phyloP scores from a whole-genome alignment of 2,113 vertebrate species.

The Gnathonemus longibarbis region DNA sequence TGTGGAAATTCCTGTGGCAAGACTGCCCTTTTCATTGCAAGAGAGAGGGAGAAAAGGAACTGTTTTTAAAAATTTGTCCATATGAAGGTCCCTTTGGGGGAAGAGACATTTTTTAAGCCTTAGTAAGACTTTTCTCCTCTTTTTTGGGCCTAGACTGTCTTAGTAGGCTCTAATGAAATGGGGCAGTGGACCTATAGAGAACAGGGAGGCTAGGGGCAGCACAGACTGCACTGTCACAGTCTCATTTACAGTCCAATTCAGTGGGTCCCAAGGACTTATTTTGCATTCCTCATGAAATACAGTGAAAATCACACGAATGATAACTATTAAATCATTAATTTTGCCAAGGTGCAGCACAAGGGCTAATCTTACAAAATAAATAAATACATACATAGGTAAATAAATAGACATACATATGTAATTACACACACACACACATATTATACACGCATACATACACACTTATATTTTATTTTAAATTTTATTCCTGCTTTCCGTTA shows the following conservation, averaged over 20 bases:
- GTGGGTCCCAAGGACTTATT: neutral
- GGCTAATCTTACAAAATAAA: neutral
- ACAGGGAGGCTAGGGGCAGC: neutral
- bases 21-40: conserved; percentile 65
- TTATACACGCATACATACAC: neutral
- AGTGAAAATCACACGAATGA: neutral
- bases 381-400: neutral
- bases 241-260: neutral
- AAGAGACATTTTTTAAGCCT: conserved; percentile 46
- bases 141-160: conserved; percentile 4
- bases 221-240: neutral
- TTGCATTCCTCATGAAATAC: neutral
- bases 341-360: neutral
- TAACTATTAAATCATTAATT: neutral
- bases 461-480: neutral
- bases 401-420: neutral
- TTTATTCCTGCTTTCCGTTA: neutral
- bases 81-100: conserved; percentile 38
- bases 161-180: neutral
- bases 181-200: neutral
- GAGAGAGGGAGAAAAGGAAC: conserved; percentile 35
- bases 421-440: no score
- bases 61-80: conserved; percentile 22
- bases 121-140: conserved; percentile 41
- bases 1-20: conserved; percentile 80